Evolutionary conservation across 2,888 invertebrate species (phyloP), one percentile per base, ranked within the genome.

Genomic region (Erebia epiphron): DNA sequence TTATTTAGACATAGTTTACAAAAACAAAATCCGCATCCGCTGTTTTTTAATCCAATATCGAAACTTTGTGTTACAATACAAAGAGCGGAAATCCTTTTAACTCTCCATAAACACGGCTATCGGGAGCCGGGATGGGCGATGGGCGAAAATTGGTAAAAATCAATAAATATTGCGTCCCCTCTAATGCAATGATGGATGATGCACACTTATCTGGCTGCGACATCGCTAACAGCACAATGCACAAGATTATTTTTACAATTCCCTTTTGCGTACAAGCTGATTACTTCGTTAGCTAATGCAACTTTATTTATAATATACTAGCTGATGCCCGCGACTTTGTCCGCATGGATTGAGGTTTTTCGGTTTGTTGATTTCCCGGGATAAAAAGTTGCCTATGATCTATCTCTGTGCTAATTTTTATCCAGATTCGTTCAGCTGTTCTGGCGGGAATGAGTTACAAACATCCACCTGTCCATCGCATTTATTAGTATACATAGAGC

Each of bases 171-270:
- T 79, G 78, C 82, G 81, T 80, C 88, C 89, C 89, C 88, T 82
- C 83, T 89, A 90, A 88, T 89, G 83, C 87, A 87, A 85, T 91
- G 91, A 91, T 89, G 87, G 90, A 91, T 91, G 81, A 85, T 76
- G 75, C 75, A 74, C 83, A 85, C 86, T 88, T 91, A 91, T 90
- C 91, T 88, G 81, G 77, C 78, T 78, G 83, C 82, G 87, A 88
- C 89, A 90, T 91, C 89, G 81, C 82, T 85, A 84, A 80, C 84
- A 83, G 74, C 75, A 79, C 82, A 83, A 78, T 79, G 77, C 78
- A 70, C 67, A 70, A 54, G 61, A 58, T 61, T 70, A 66, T 66
- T 68, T 68, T 50, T 78, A 77, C 76, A 77, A 75, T 77, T 77
- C 77, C 80, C 79, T 49, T 81, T 83, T 83, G 77, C 77, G 68